Conservation (phyloP, 2,888 invertebrate genomes). For the Cheiracanthium punctorium region DNA sequence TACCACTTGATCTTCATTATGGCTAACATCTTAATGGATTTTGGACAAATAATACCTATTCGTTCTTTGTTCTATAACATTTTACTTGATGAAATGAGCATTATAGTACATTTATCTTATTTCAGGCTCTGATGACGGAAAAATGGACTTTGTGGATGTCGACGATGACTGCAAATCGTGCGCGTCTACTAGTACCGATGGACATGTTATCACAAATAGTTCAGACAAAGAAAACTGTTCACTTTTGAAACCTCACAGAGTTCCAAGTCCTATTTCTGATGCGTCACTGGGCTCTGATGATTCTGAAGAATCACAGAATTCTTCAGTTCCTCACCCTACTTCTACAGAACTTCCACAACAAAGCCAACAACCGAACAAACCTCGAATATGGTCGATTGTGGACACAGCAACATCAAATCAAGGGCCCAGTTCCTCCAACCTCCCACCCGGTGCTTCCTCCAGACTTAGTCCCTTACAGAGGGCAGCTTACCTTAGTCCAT, state of each 20-base stretch:
- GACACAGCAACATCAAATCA: constrained; percentile 73
- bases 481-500: constrained; percentile 68
- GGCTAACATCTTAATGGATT: no score
- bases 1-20: no score
- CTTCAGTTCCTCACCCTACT: constrained; percentile 27
- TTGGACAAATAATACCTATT: no score
- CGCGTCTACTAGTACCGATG: constrained; percentile 62
- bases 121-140: constrained; percentile 63
- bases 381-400: constrained; percentile 74
- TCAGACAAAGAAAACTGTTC: constrained; percentile 64
- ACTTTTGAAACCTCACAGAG: constrained; percentile 49
- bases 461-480: constrained; percentile 67
- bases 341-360: constrained; percentile 53
- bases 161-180: constrained; percentile 72
- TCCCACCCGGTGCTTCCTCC: constrained; percentile 51
- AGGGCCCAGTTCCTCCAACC: constrained; percentile 39
- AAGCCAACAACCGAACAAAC: constrained; percentile 69
- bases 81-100: no score
- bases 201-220: constrained; percentile 63
- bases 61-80: no score
- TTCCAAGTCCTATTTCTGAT: constrained; percentile 64
- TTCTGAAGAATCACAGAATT: constrained; percentile 52
- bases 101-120: neutral
- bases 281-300: constrained; percentile 65
- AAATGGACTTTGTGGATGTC: constrained; percentile 72